Evolutionary conservation across 2,113 vertebrate species (phyloP).

Genomic region (Entomyzon cyanotis): DNA sequence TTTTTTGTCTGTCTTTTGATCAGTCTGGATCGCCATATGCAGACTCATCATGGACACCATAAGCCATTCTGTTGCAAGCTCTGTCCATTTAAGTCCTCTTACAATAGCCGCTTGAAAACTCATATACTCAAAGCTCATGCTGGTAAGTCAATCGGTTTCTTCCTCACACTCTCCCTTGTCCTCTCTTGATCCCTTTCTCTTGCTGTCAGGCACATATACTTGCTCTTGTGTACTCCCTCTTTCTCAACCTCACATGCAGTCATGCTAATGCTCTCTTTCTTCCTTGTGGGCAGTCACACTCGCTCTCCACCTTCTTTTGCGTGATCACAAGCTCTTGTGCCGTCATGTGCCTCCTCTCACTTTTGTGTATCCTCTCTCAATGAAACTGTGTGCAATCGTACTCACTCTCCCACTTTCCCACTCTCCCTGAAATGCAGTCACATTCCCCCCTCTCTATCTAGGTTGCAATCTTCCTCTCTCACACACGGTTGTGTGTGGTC

Average conservation of each 20-base stretch:
- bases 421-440: too few species aligned
- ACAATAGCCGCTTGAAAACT: conserved; percentile 90
- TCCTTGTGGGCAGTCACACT: background rate
- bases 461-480: too few species aligned
- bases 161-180: background rate
- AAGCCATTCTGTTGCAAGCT: conserved; percentile 96
- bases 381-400: too few species aligned
- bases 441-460: too few species aligned
- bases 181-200: background rate
- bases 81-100: conserved; percentile 95
- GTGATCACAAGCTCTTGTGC: background rate
- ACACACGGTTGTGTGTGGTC: too few species aligned
- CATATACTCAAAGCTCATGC: conserved; percentile 91
- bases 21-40: conserved; percentile 93
- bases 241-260: background rate
- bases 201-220: background rate
- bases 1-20: conserved; percentile 16
- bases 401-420: too few species aligned
- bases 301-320: background rate
- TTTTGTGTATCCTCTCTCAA: background rate
- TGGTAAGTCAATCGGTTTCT: conserved; percentile 74
- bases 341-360: background rate
- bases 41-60: conserved; percentile 93
- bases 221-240: background rate
- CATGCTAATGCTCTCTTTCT: background rate